These are phyloP conservation scores for Eulemur rufifrons DNA, from an alignment of 2,113 vertebrate species.

Conservation along the genomic window DNA sequence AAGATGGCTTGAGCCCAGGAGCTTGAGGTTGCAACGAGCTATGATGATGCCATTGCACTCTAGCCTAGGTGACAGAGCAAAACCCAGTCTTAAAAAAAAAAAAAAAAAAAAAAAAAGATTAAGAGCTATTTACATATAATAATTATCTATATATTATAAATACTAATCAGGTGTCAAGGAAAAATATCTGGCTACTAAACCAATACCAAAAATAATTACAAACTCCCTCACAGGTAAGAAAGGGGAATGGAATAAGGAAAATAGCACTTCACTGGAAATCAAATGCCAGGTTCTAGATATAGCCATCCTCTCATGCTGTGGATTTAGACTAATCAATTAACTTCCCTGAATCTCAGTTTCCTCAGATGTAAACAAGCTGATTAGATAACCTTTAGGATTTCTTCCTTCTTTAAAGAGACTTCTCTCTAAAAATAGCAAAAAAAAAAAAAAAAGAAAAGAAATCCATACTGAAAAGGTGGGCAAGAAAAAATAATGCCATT, in stretches of 20 bases:
- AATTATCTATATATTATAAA: constrained; percentile 15
- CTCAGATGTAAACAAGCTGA: constrained; percentile 40
- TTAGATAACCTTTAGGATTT: constrained; percentile 8
- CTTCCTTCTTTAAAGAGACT: constrained; percentile 41
- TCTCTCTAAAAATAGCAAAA: constrained; percentile 37
- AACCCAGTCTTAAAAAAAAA: too few species aligned
- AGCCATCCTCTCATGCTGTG: neutral
- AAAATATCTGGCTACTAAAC: constrained; percentile 29
- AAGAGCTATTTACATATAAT: constrained; percentile 23
- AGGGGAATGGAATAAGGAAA: neutral
- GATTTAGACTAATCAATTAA: neutral
- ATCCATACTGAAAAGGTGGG: neutral
- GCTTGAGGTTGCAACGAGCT: too few species aligned
- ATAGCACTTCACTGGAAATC: neutral
- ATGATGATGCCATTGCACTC: too few species aligned
- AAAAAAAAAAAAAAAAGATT: neutral
- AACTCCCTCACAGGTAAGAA: neutral
- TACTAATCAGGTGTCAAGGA: neutral
- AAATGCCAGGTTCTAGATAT: neutral
- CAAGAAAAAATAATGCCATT: constrained; percentile 34
- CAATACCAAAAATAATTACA: neutral
- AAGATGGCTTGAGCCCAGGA: too few species aligned
- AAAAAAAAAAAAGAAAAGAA: constrained; percentile 56
- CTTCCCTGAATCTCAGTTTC: neutral
- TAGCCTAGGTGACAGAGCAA: too few species aligned